A percentile compares a stretch with the other conserved stretches of the same genome.
Conservation (phyloP, 2,797 vertebrate species). For the Danionella dracula region DNA sequence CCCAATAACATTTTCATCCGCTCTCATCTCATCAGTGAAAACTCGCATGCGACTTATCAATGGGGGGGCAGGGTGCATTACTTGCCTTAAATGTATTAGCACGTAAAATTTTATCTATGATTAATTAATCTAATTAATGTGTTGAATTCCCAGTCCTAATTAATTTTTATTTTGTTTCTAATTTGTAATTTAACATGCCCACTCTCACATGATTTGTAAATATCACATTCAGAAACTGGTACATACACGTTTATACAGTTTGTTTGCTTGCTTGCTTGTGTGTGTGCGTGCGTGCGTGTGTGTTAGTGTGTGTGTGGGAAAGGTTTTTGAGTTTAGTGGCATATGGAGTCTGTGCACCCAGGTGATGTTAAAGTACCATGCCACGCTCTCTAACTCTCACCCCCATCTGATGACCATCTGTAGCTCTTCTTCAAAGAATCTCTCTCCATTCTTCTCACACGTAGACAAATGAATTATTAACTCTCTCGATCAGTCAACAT, state of each 20-base stretch:
- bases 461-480: slow-evolving; percentile 69
- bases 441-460: slow-evolving; percentile 41
- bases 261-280: slow-evolving; percentile 1
- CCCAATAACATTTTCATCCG: too few species aligned
- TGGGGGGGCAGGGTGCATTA: too few species aligned
- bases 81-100: too few species aligned
- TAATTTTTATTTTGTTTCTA: too few species aligned
- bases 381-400: slow-evolving; percentile 35
- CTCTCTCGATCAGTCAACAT: slow-evolving; percentile 62
- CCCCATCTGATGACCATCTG: slow-evolving; percentile 73
- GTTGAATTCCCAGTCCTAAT: too few species aligned
- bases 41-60: too few species aligned
- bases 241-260: slow-evolving; percentile 38
- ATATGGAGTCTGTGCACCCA: slow-evolving; percentile 67
- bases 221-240: too few species aligned
- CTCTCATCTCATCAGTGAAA: too few species aligned
- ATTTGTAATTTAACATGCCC: too few species aligned
- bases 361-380: slow-evolving; percentile 62
- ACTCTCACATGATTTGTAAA: slow-evolving; percentile 13
- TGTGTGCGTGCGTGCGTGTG: slow-evolving; percentile 50
- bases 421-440: slow-evolving; percentile 67
- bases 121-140: too few species aligned
- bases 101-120: too few species aligned
- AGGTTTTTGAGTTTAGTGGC: slow-evolving; percentile 62
- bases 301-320: slow-evolving; percentile 50